phyloP scores from a whole-genome alignment of 2,113 vertebrate species.

The Carassius gibelio region DNA sequence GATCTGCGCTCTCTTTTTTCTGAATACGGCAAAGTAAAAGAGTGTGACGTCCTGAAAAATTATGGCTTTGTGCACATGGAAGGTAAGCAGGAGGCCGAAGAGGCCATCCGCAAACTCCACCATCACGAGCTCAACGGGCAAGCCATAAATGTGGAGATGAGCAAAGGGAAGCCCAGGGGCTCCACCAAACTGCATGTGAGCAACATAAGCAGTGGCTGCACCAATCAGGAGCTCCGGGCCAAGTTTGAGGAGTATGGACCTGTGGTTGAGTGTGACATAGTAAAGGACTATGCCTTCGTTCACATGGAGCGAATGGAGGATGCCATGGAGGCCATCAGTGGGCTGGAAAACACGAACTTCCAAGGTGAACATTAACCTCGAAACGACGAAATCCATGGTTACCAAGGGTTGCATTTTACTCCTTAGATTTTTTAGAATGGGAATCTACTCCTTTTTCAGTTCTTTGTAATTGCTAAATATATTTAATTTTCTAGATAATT shows the following conservation, averaged over 20 bases:
- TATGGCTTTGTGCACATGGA: conserved; percentile 95
- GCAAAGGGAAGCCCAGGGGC: conserved; percentile 86
- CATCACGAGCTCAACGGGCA: conserved; percentile 87
- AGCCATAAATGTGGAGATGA: conserved; percentile 92
- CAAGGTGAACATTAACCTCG: conserved; percentile 82
- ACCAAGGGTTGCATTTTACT: conserved; percentile 48
- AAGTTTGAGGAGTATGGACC: conserved; percentile 90
- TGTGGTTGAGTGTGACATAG: conserved; percentile 93
- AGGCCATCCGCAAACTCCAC: conserved; percentile 89
- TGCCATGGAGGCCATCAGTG: conserved; percentile 88
- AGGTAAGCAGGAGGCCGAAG: conserved; percentile 82
- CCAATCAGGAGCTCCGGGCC: conserved; percentile 81
- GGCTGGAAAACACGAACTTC: conserved; percentile 87
- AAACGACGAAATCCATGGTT: conserved; percentile 55
- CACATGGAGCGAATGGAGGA: conserved; percentile 94
- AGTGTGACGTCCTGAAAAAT: conserved; percentile 94
- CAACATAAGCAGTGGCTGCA: conserved; percentile 83
- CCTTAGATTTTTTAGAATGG: conserved; percentile 39
- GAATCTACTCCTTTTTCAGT: background rate
- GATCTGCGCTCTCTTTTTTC: conserved; percentile 89
- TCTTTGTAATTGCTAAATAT: background rate
- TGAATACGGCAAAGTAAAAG: conserved; percentile 89
- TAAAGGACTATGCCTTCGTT: conserved; percentile 95
- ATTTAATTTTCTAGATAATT: background rate
- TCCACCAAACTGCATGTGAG: conserved; percentile 94